These are phyloP conservation scores for Drosophila leontia DNA, from an alignment of 1,140 invertebrate species.

Conservation along the genomic window DNA sequence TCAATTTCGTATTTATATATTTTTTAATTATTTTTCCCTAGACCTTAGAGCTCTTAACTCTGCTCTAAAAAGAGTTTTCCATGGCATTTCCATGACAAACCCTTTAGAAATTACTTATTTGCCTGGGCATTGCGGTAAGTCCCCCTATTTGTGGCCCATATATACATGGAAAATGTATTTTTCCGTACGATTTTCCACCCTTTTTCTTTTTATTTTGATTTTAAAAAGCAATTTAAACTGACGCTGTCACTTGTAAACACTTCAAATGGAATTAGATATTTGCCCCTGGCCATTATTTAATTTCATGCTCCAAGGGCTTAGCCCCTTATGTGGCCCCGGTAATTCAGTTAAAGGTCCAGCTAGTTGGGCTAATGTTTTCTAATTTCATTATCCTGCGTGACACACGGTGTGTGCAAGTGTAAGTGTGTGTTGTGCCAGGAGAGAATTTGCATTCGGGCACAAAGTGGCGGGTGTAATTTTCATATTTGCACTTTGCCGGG, in stretches of 20 bases:
- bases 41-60: neutral
- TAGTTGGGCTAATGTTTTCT: conserved; percentile 64
- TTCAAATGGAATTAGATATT: conserved; percentile 3
- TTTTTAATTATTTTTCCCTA: too few relatives aligned
- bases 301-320: conserved; percentile 35
- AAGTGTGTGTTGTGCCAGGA: neutral
- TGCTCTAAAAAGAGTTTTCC: neutral
- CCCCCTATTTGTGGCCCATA: neutral
- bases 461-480: conserved; percentile 64
- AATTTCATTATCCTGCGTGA: conserved; percentile 55
- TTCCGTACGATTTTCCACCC: neutral
- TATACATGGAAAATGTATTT: neutral
- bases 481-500: conserved; percentile 40
- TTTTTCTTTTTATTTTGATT: neutral
- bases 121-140: neutral
- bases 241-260: conserved; percentile 8
- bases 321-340: conserved; percentile 4
- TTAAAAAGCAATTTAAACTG: neutral
- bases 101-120: neutral
- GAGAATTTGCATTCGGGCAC: conserved; percentile 64
- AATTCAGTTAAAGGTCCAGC: conserved; percentile 60
- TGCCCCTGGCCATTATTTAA: conserved; percentile 48
- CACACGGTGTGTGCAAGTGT: neutral
- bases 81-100: too few relatives aligned
- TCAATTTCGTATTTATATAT: neutral